Base-by-base conservation (phyloP, 2,797 vertebrate species). In the Falco novaeseelandiae region DNA sequence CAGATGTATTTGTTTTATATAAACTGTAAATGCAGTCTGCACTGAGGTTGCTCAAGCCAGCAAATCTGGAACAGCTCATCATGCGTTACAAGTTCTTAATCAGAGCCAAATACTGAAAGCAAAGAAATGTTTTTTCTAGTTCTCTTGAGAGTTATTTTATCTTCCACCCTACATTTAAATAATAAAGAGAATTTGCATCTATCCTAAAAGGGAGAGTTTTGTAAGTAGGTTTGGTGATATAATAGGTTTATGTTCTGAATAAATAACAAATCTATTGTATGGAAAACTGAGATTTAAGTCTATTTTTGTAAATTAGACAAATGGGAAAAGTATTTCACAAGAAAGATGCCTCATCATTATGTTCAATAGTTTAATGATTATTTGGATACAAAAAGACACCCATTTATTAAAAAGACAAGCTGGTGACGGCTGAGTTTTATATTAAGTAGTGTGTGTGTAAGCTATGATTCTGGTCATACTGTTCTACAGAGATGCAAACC, bases 61-160 rank as follows among this genome's bases (percentile, higher is more conserved):
- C 83, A 97, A 93, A 95, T 97, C 89, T 95, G 95, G 93, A 96
- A 87, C 51, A 55, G 85, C 67, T 96, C 82, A 89, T 96, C 40
- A 20, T 26, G 9, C 88, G 83, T 73, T 92, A 54, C 58, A n/a
- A 86, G 14, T 58, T 90, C 59, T 91, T 95, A 81, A 93, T 95
- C 91, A 59, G 92, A 96, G 89, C 87, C 95, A 96, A 96, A 90
- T 67, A 83, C 77, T 81, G 89, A 87, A 96, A 95, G 81, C 77
- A 85, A 82, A 63, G 77, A 85, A 91, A 54, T 78, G 17, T 58
- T 76, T 93, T 89, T 83, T 87, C 69, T 83, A 34, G 87, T 87
- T 90, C 86, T 95, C 71, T 70, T 67, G 83, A 92, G 83, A 95
- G 77, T 86, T 79, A 86, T 84, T 93, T 90, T 96, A 92, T 91